Conservation (phyloP, 2,888 invertebrate genomes). For the Meghimatium bilineatum region DNA sequence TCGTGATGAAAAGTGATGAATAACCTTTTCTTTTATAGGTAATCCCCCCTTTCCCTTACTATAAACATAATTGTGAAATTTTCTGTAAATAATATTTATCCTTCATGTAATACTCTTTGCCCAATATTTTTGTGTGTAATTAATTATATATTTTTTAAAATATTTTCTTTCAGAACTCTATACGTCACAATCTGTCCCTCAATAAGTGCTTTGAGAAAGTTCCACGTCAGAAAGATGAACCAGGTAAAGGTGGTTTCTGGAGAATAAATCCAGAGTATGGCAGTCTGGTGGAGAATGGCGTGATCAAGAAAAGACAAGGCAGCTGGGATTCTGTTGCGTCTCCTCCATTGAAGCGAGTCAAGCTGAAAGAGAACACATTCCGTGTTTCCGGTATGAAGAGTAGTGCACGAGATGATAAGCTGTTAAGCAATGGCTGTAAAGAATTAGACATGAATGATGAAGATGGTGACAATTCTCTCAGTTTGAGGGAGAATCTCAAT, state of each 20-base stretch:
- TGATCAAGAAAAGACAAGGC: conserved; percentile 80
- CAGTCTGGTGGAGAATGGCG: conserved; percentile 82
- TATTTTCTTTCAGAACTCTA: conserved; percentile 86
- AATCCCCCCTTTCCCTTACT: no score
- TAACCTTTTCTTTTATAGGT: no score
- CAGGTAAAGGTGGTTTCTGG: conserved; percentile 93
- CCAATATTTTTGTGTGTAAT: no score
- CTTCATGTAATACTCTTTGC: no score
- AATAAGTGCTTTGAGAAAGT: conserved; percentile 94
- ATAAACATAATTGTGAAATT: no score
- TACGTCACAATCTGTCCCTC: conserved; percentile 91
- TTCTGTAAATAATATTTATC: no score
- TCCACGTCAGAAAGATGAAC: conserved; percentile 83
- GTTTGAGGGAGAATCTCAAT: conserved; percentile 70
- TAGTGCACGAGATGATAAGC: conserved; percentile 49
- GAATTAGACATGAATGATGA: conserved; percentile 52
- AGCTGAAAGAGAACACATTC: conserved; percentile 56
- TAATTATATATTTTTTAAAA: neutral
- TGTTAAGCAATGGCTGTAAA: conserved; percentile 52
- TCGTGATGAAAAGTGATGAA: no score
- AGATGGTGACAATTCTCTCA: conserved; percentile 60
- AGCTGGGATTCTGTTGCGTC: conserved; percentile 63
- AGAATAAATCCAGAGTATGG: conserved; percentile 84
- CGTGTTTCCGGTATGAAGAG: conserved; percentile 48
- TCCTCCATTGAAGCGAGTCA: conserved; percentile 62